phyloP scores from a whole-genome alignment of 1,140 invertebrate species.

The Aphelinus atriplicis region DNA sequence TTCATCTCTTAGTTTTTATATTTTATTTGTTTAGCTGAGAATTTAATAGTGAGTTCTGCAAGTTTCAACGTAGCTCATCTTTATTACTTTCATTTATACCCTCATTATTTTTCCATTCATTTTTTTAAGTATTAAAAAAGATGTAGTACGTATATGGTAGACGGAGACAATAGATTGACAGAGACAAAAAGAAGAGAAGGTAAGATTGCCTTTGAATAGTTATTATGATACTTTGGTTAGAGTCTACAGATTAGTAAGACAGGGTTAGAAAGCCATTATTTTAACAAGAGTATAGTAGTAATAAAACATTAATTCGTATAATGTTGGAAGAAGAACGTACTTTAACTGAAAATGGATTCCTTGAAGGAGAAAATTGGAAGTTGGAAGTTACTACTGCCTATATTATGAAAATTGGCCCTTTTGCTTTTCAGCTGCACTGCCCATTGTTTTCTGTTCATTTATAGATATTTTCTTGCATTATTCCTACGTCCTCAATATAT shows the following conservation, averaged over 20 bases:
- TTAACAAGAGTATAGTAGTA: constrained; percentile 13
- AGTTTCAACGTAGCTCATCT: background rate
- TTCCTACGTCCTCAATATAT: background rate
- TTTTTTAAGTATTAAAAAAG: background rate
- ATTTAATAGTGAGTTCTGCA: constrained; percentile 13
- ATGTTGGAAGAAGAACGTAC: too few relatives aligned
- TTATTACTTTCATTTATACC: constrained; percentile 1
- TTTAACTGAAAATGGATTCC: too few relatives aligned
- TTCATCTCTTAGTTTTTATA: constrained; percentile 26
- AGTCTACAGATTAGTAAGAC: too few relatives aligned
- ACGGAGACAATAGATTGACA: constrained; percentile 16
- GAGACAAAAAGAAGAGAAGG: constrained; percentile 24
- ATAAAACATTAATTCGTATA: background rate
- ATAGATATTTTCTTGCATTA: background rate
- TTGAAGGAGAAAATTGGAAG: too few relatives aligned
- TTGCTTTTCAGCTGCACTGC: constrained; percentile 23
- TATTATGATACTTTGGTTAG: too few relatives aligned
- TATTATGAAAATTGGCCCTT: constrained; percentile 7
- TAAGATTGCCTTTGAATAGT: too few relatives aligned
- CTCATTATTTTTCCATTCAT: background rate
- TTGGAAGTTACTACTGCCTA: constrained; percentile 25
- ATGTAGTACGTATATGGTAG: background rate
- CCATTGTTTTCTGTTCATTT: constrained; percentile 12
- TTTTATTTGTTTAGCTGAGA: constrained; percentile 14
- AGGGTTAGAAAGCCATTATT: constrained; percentile 8